A percentile compares a stretch with the other conserved stretches of the same genome.
Conservation (phyloP, 2,797 vertebrate genomes). For the Pagetopsis macropterus region DNA sequence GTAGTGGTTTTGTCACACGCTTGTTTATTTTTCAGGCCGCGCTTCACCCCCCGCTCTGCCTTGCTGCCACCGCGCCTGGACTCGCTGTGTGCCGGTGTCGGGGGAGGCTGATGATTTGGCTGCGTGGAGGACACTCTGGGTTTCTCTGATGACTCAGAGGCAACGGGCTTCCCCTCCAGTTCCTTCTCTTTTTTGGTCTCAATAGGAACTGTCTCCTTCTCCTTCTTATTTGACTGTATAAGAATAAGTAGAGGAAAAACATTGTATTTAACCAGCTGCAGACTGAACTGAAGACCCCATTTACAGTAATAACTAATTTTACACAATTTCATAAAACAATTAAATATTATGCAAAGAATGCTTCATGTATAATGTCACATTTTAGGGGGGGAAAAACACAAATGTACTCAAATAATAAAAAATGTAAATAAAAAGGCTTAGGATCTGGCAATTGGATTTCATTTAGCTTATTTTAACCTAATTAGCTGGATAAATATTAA, state of each 20-base stretch:
- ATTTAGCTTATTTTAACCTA: too few relatives aligned
- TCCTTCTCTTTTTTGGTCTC: slow-evolving; percentile 86
- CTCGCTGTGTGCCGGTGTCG: slow-evolving; percentile 69
- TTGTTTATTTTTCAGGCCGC: slow-evolving; percentile 86
- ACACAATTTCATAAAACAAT: background rate
- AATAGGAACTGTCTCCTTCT: slow-evolving; percentile 73
- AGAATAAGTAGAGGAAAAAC: slow-evolving; percentile 16
- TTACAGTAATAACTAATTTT: background rate
- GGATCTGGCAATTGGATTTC: too few relatives aligned
- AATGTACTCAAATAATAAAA: too few relatives aligned
- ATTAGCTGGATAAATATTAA: too few relatives aligned
- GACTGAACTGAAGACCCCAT: background rate
- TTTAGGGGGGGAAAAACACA: background rate
- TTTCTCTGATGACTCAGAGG: slow-evolving; percentile 65
- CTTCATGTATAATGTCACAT: background rate
- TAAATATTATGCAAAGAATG: background rate
- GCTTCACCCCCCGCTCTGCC: slow-evolving; percentile 81
- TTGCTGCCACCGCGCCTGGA: slow-evolving; percentile 74
- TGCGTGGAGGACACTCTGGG: slow-evolving; percentile 37
- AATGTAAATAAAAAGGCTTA: background rate
- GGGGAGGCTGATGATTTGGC: slow-evolving; percentile 44
- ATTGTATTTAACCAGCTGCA: background rate
- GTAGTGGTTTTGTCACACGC: slow-evolving; percentile 49
- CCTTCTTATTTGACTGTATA: slow-evolving; percentile 84
- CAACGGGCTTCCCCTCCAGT: slow-evolving; percentile 58